Evolutionary conservation across 2,113 vertebrate genomes (phyloP), one percentile per base, ranked within the genome.

Genomic region (Alethe diademata): DNA sequence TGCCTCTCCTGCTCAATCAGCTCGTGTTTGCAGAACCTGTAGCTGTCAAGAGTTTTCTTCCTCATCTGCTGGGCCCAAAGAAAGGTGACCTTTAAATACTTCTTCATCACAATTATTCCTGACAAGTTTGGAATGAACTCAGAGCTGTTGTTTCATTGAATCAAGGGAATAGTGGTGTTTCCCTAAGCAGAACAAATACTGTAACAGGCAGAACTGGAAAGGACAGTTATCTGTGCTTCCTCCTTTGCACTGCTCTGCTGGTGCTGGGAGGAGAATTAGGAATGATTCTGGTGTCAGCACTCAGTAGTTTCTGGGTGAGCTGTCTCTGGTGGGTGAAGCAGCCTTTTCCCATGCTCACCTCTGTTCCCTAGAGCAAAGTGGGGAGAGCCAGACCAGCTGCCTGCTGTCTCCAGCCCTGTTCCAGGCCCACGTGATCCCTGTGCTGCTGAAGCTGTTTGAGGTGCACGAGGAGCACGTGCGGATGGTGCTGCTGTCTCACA

Each of bases 41-140:
- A 67, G 99, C 99, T 88, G 98, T 99, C n/a, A 99, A 99, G 97
- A 99, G 99, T 97, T 99, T 99, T 93, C 98, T 99, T 97, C 99
- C 99, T 92, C 98, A 99, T 98, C 98, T 99, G 71, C 97, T 99
- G 89, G 98, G 97, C 78, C 99, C 99, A 97, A 99, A 99, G 98
- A 99, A 97, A 95, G 99, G 99, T 99, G 95, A 97, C 36, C 76
- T 94, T 94, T 90, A 86, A 90, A 57, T 82, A 66, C 31, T 90
- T 79, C 35, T 15, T 94, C 28, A 61, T 88, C 40, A 35, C 15
- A 78, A n/a, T 88, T 69, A 72, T 14, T 78, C 43, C 67, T 90
- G 71, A 71, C 42, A 45, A 48, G 38, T 92, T 35, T 79, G 72
- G 48, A 65, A 58, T 56, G 1, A 58, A 57, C 58, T 79, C 73